Evolutionary conservation across 2,888 invertebrate genomes (phyloP).

Genomic region (Trypoxylon attenuatum): DNA sequence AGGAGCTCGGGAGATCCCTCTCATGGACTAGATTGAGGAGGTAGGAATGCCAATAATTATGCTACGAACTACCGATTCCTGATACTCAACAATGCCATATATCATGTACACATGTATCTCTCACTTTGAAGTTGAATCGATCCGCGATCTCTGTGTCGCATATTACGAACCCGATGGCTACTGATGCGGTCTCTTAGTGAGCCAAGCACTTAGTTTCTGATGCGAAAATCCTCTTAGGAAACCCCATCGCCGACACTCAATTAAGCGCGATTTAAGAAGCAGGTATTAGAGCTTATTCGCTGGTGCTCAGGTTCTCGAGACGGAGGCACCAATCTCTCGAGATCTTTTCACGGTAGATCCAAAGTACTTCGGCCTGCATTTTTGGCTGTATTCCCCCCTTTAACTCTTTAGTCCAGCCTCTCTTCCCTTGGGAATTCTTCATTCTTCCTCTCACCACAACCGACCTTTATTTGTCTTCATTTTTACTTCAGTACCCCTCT

Average conservation of each 20-base stretch:
- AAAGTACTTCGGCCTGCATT: too few species aligned
- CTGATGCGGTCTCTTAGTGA: too few species aligned
- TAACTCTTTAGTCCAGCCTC: conserved; percentile 4
- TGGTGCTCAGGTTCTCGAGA: too few species aligned
- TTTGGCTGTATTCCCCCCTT: neutral
- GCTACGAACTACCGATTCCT: conserved; percentile 40
- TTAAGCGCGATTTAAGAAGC: too few species aligned
- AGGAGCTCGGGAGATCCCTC: conserved; percentile 31
- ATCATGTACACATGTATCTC: conserved; percentile 30
- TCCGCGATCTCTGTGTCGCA: conserved; percentile 23
- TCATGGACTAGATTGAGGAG: conserved; percentile 36
- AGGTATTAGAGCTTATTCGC: too few species aligned
- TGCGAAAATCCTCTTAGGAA: too few species aligned
- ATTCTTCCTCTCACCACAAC: neutral
- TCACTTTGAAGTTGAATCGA: conserved; percentile 39
- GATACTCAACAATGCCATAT: conserved; percentile 28
- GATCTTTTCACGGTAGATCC: too few species aligned
- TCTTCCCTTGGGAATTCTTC: conserved; percentile 6
- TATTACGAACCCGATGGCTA: too few species aligned
- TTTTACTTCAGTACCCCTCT: conserved; percentile 16
- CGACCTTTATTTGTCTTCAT: neutral
- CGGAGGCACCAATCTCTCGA: too few species aligned
- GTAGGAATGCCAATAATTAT: conserved; percentile 45
- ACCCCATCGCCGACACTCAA: too few species aligned
- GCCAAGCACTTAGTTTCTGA: too few species aligned